A percentile compares a stretch with the other conserved stretches of the same genome.
These are phyloP conservation scores for Rhadinocentrus ornatus DNA, from an alignment of 2,797 vertebrate species.

Conservation along the genomic window DNA sequence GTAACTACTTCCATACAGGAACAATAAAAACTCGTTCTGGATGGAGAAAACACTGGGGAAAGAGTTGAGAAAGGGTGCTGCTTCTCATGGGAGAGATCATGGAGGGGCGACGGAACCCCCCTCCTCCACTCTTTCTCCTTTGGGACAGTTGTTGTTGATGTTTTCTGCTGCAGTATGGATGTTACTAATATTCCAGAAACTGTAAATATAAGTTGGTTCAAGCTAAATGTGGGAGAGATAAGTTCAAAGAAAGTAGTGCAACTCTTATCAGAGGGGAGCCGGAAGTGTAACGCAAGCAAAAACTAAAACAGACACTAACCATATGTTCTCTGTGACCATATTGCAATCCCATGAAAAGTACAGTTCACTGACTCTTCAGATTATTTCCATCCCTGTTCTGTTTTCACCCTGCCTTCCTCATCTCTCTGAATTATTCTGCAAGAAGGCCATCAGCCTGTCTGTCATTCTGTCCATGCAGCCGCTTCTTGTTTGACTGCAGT, in stretches of 20 bases:
- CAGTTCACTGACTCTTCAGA: constrained; percentile 63
- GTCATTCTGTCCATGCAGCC: constrained; percentile 56
- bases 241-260: constrained; percentile 40
- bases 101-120: constrained; percentile 40
- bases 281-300: constrained; percentile 55
- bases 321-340: constrained; percentile 65
- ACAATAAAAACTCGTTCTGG: constrained; percentile 45
- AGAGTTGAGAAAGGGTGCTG: constrained; percentile 19
- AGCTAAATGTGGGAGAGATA: constrained; percentile 48
- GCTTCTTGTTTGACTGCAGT: constrained; percentile 62
- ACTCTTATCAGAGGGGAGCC: constrained; percentile 60
- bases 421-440: constrained; percentile 68
- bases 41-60: constrained; percentile 39
- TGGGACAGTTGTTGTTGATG: constrained; percentile 58
- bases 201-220: constrained; percentile 62
- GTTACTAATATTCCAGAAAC: constrained; percentile 47
- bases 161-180: constrained; percentile 29
- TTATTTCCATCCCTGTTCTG: constrained; percentile 61
- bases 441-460: constrained; percentile 59
- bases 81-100: constrained; percentile 69
- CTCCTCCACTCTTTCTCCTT: constrained; percentile 30
- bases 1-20: constrained; percentile 56
- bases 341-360: constrained; percentile 60
- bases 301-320: constrained; percentile 52
- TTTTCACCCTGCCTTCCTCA: constrained; percentile 58